Percentiles rank a stretch among this genome's conserved stretches.
These are phyloP conservation scores for Cyanoramphus novaezelandiae DNA, from an alignment of 2,113 vertebrate genomes.

Conservation along the genomic window DNA sequence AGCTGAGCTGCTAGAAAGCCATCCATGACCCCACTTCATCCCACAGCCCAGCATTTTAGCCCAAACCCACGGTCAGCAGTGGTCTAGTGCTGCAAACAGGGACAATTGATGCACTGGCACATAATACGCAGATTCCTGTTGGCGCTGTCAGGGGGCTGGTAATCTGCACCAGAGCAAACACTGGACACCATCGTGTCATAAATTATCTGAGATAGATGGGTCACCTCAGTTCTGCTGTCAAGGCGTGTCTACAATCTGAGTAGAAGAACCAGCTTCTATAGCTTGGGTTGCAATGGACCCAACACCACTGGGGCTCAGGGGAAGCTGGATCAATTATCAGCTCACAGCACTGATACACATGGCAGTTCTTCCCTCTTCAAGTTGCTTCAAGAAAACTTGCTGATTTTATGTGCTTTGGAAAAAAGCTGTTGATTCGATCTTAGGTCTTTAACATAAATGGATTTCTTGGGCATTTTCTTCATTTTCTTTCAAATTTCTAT, in stretches of 20 bases:
- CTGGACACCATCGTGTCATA: background rate
- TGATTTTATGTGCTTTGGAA: background rate
- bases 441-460: background rate
- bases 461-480: background rate
- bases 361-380: background rate
- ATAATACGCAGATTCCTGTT: background rate
- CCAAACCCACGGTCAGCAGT: background rate
- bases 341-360: background rate
- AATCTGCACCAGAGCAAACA: background rate
- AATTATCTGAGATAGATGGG: background rate
- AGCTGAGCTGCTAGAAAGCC: background rate
- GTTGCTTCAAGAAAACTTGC: background rate
- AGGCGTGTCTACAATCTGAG: background rate
- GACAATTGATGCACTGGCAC: background rate
- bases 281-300: background rate
- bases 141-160: background rate
- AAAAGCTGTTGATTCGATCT: background rate
- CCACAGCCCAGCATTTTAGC: background rate
- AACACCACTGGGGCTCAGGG: fast-evolving
- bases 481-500: background rate
- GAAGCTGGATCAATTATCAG: background rate
- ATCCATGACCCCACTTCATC: background rate
- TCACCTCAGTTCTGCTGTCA: background rate
- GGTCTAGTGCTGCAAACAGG: background rate
- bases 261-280: background rate